phyloP scores from a whole-genome alignment of 2,888 invertebrate genomes.

The Drosophila anomalipes region DNA sequence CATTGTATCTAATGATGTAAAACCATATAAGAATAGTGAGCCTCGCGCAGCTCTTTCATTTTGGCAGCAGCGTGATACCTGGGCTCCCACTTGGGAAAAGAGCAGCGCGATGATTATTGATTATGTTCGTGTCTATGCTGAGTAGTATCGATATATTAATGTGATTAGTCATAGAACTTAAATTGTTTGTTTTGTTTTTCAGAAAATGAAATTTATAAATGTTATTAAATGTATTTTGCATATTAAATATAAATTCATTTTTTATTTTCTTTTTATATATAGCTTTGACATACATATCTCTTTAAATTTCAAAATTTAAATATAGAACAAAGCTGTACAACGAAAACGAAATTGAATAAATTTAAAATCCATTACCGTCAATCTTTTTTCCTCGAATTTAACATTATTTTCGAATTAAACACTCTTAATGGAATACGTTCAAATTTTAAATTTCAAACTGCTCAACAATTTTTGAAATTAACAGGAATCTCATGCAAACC shows the following conservation, averaged over 20 bases:
- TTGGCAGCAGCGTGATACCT: slow-evolving; percentile 88
- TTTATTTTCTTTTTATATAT: not conserved
- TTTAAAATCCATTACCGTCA: not conserved
- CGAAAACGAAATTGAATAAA: not conserved
- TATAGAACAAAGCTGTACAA: not conserved
- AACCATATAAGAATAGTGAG: slow-evolving; percentile 91
- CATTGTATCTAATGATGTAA: slow-evolving; percentile 79
- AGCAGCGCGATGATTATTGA: slow-evolving; percentile 79
- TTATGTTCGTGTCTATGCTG: slow-evolving; percentile 83
- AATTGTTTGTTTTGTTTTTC: not conserved
- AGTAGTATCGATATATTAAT: slow-evolving; percentile 12
- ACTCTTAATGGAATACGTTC: not conserved
- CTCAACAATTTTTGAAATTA: not conserved
- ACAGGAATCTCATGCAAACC: not conserved
- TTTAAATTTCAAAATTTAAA: not conserved
- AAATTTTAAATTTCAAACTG: not conserved
- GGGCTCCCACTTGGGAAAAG: slow-evolving; percentile 90
- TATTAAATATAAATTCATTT: not conserved
- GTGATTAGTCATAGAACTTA: not conserved
- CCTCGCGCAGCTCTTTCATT: slow-evolving; percentile 90
- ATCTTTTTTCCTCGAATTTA: not conserved
- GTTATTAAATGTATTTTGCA: not conserved
- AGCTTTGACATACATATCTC: not conserved
- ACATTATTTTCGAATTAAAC: not conserved
- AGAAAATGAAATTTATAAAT: not conserved